Evolutionary conservation across 2,113 vertebrate genomes (phyloP).

Genomic region (Rafetus swinhoei): DNA sequence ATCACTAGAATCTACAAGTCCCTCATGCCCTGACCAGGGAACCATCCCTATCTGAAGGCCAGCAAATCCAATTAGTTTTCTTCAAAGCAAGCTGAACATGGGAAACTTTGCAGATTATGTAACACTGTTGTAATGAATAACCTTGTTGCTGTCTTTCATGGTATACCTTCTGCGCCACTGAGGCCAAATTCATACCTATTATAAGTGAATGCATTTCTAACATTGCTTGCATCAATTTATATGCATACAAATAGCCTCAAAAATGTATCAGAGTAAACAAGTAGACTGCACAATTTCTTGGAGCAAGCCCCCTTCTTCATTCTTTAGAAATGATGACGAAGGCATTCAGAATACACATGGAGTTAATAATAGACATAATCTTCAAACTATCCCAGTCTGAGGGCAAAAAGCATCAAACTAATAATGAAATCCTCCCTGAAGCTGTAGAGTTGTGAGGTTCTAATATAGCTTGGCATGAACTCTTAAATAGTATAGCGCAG

Average conservation of each 20-base stretch:
- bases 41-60: neutral
- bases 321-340: neutral
- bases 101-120: neutral
- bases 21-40: neutral
- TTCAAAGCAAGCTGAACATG: neutral
- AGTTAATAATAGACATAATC: conserved; percentile 33
- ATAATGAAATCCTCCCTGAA: neutral
- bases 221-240: neutral
- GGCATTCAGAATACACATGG: neutral
- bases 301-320: neutral
- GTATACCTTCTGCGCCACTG: neutral
- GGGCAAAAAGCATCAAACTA: neutral
- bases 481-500: conserved; percentile 6
- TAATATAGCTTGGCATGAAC: neutral
- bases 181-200: fast-evolving
- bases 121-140: neutral
- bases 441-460: neutral
- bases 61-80: neutral
- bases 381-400: conserved; percentile 4
- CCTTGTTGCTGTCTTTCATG: neutral
- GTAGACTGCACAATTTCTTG: neutral
- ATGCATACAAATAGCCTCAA: neutral
- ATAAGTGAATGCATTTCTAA: fast-evolving
- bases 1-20: neutral
- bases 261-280: neutral